These are phyloP conservation scores for Theocolax elegans DNA, from an alignment of 1,140 invertebrate species.

Conservation along the genomic window DNA sequence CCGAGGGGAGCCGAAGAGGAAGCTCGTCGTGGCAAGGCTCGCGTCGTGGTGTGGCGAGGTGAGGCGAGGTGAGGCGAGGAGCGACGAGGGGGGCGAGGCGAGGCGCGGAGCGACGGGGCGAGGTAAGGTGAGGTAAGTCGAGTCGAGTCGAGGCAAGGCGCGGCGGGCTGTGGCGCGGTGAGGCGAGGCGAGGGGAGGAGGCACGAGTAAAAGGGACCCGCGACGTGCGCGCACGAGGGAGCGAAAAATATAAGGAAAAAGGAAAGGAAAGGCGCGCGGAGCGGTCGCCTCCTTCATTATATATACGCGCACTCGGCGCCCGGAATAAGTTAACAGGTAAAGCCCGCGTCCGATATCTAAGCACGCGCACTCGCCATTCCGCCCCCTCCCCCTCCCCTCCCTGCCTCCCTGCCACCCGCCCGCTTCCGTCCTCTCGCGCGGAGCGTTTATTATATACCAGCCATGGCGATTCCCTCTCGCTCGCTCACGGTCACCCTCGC, in stretches of 20 bases:
- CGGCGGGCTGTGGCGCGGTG: too few relatives aligned
- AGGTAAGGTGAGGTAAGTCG: too few relatives aligned
- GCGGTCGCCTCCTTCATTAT: neutral
- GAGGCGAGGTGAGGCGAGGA: neutral
- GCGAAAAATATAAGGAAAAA: too few relatives aligned
- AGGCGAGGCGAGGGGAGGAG: neutral
- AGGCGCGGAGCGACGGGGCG: too few relatives aligned
- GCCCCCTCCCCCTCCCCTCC: slow-evolving; percentile 15
- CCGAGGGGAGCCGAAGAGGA: neutral
- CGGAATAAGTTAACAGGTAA: slow-evolving; percentile 6
- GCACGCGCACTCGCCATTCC: slow-evolving; percentile 24
- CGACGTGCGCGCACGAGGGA: too few relatives aligned
- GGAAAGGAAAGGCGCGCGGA: neutral
- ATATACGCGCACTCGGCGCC: neutral
- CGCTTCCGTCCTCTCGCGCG: slow-evolving; percentile 35
- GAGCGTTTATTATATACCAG: slow-evolving; percentile 3
- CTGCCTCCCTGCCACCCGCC: slow-evolving; percentile 1
- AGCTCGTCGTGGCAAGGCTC: neutral
- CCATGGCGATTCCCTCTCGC: neutral
- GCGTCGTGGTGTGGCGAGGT: neutral
- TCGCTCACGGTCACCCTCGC: neutral
- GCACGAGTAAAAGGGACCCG: neutral
- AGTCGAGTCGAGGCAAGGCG: too few relatives aligned
- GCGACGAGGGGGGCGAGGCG: neutral
- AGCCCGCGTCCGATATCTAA: neutral